Evolutionary conservation across 1,140 invertebrate genomes (phyloP).

Genomic region (Eufriesea mexicana): DNA sequence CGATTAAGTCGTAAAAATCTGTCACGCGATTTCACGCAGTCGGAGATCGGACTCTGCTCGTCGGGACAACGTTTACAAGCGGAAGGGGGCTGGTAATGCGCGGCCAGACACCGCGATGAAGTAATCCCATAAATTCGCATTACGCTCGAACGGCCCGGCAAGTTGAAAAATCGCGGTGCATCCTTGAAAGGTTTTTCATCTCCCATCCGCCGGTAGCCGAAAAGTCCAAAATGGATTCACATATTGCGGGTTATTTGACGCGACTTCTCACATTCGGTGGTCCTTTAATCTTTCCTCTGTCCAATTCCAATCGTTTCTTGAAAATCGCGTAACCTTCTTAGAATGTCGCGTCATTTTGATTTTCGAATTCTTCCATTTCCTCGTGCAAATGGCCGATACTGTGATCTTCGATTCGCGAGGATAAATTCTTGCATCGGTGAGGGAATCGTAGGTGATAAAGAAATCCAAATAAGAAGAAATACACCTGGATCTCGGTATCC

Average conservation of each 20-base stretch:
- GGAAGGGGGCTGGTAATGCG: conserved; percentile 33
- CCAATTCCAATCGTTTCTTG: not conserved
- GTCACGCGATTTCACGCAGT: conserved; percentile 2
- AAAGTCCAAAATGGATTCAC: conserved; percentile 14
- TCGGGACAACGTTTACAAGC: conserved; percentile 15
- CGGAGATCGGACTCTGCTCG: not conserved
- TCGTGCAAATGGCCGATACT: too few relatives aligned
- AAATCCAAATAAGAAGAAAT: too few relatives aligned
- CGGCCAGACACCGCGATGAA: conserved; percentile 34
- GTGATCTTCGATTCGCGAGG: too few relatives aligned
- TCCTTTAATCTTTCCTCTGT: not conserved
- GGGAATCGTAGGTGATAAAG: too few relatives aligned
- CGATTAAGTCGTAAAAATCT: conserved; percentile 49
- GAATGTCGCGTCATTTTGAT: too few relatives aligned
- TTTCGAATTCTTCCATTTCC: too few relatives aligned
- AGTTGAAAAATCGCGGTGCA: conserved; percentile 54
- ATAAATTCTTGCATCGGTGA: too few relatives aligned
- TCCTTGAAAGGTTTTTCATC: conserved; percentile 53
- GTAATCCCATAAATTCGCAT: conserved; percentile 61
- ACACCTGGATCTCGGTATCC: too few relatives aligned
- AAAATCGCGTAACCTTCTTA: too few relatives aligned
- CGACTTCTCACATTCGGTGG: not conserved
- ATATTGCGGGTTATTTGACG: conserved; percentile 44
- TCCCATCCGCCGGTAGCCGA: too few relatives aligned
- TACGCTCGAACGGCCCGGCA: conserved; percentile 11